phyloP scores from a whole-genome alignment of 2,797 vertebrate genomes.

The Aeoliscus strigatus region DNA sequence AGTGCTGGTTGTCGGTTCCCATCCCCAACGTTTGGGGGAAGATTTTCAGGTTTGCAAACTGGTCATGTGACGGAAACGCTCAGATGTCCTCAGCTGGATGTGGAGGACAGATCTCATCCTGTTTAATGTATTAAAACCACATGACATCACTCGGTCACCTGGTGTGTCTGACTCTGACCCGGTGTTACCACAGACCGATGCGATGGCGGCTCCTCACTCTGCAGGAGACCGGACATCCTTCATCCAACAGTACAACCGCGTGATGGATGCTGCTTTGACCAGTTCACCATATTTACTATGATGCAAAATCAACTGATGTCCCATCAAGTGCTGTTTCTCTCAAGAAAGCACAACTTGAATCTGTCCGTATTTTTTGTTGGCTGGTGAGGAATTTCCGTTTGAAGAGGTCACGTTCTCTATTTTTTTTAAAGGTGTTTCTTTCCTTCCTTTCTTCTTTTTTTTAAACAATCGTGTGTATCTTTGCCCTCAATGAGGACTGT shows the following conservation, averaged over 20 bases:
- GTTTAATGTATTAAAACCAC: too few relatives aligned
- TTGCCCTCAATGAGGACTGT: constrained; percentile 97
- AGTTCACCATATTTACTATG: constrained; percentile 27
- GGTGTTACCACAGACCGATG: too few relatives aligned
- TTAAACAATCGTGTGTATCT: constrained; percentile 76
- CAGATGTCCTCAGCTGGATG: too few relatives aligned
- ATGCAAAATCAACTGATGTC: constrained; percentile 40
- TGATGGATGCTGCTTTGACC: constrained; percentile 41
- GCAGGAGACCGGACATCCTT: too few relatives aligned
- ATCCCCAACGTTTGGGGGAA: too few relatives aligned
- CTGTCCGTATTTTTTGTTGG: constrained; percentile 42
- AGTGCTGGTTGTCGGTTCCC: too few relatives aligned
- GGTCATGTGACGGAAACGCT: too few relatives aligned
- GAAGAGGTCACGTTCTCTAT: constrained; percentile 45
- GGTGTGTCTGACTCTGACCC: too few relatives aligned
- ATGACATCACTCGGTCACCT: too few relatives aligned
- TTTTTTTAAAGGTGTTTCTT: constrained; percentile 49
- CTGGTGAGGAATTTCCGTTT: constrained; percentile 29
- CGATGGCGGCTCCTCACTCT: too few relatives aligned
- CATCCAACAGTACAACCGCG: constrained; percentile 32
- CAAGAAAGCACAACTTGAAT: constrained; percentile 50
- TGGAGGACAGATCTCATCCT: too few relatives aligned
- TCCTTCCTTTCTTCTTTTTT: constrained; percentile 55
- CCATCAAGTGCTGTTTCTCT: constrained; percentile 31
- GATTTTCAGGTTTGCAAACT: too few relatives aligned